Base-by-base conservation (phyloP, 2,797 vertebrate species). In the Neoniphon sammara region DNA sequence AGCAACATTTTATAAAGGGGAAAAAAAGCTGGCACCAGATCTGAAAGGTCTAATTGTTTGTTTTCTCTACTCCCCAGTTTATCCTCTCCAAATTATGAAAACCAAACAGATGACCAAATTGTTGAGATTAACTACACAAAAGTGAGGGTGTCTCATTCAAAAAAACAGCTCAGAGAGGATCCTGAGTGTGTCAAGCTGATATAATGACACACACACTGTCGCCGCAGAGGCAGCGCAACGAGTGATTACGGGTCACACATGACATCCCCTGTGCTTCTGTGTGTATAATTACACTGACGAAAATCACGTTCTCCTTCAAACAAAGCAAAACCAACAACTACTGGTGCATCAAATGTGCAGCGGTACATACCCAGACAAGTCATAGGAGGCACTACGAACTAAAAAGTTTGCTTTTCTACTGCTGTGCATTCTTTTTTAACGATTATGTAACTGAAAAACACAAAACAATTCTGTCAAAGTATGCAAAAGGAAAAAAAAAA, bases 11-110 rank as follows among this genome's bases (percentile, higher is more conserved):
- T 27, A 27, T 27, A 27, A 27, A 25, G 44, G 21, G 42, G 50
- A 88, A 89, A 86, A 66, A 75, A 78, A 53, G 80, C 20, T 95
- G 94, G 93, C 94, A 92, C 46, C 72, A 89, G 88, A 96, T 96
- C 94, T 94, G 92, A 94, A 61, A 78, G 63, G 53, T n/a, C 10
- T 70, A 30, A 53, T 68, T 75, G 87, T 71, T 75, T 77, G 25
- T 89, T 67, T 65, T 69, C 72, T 74, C 46, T 65, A 7, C 18
- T 64, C 46, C 21, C 21, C 14, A 11, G 39, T 47, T 77, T 63
- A 70, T 82, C 52, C 66, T 74, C 64, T 52, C 23, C 12, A 63
- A 69, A 76, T 83, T 82, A 79, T 58, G 47, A 75, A 89, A 85
- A 83, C 79, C 52, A 70, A 85, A 83, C 9, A 17, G 58, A 70